These are phyloP conservation scores for Colletes gigas DNA, from an alignment of 1,140 invertebrate species.

Conservation along the genomic window DNA sequence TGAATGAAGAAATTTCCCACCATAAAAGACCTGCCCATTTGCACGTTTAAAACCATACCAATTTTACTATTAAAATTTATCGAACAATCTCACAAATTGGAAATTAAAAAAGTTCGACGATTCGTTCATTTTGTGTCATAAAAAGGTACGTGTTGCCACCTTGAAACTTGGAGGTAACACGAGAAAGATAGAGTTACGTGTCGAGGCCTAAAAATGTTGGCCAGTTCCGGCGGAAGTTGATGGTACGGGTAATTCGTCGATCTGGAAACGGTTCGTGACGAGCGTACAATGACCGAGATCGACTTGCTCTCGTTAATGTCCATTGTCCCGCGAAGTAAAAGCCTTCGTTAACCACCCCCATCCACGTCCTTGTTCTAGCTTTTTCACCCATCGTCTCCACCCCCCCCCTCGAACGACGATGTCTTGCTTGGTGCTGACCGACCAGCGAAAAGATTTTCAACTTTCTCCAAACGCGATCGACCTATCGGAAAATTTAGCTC, in stretches of 20 bases:
- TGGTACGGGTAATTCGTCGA: constrained; percentile 35
- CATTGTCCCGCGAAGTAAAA: constrained; percentile 49
- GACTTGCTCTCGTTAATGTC: constrained; percentile 52
- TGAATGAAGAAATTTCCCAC: no score
- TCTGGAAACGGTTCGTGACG: constrained; percentile 22
- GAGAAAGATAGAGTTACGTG: no score
- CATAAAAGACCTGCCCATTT: no score
- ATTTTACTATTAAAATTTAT: no score
- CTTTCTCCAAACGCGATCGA: constrained; percentile 8
- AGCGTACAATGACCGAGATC: neutral
- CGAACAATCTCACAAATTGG: no score
- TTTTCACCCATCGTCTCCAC: neutral
- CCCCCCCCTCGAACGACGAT: neutral
- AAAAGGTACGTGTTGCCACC: no score
- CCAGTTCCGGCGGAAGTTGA: neutral
- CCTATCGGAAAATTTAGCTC: neutral
- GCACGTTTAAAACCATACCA: no score
- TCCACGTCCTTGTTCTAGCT: neutral
- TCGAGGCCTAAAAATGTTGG: neutral
- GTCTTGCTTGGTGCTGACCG: constrained; percentile 16
- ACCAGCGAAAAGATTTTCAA: constrained; percentile 46
- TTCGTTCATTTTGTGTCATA: no score
- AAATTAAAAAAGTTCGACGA: no score
- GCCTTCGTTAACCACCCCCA: neutral
- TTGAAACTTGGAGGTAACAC: no score